Evolutionary conservation across 92 coral and sea anemone genomes (phyloP), one percentile per base, ranked within the genome.

Genomic region (Porites cylindrica): DNA sequence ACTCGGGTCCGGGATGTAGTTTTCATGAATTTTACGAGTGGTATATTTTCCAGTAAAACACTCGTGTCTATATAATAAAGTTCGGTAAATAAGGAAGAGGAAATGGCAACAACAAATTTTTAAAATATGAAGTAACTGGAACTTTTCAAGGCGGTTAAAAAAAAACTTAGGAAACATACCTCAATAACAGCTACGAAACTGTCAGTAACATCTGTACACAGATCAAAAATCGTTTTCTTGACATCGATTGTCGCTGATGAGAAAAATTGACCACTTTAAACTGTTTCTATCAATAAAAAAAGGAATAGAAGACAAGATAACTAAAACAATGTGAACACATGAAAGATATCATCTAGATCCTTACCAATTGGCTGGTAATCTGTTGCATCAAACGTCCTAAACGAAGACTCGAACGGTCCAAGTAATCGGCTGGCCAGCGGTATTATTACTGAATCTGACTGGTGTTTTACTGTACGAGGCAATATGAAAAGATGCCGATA

Each of bases 331-430:
- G 38, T 56, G 4, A 56, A 0, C 5, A 56, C 43, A 47, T 4
- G 7, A 16, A 70, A 52, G 3, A 26, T 70, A 26, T 29, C 14
- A 10, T 13, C 13, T 21, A 3, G 53, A 26, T 2, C 16, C 66
- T 81, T 82, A 96, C 99, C 99, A 8, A 95, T 96, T 9, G 96
- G 99, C 78, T 96, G 99, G 73, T 93, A 96, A 76, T 96, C 95
- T 1, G 98, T 95, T 16, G 99, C 93, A 81, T 96, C 99, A 78
- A 96, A 95, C 2, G 98, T 95, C 61, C 98, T 88, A 78, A 96
- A 96, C 17, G 99, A 95, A 1, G 98, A 95, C 81, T 96, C 98
- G 52, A 85, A 96, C 10, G 96, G 98, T n/a, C 96, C 98, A 17
- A 91, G 91, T 81, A 94, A 80, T 14, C 94, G 66, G 51, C 89